Conservation (phyloP, 2,113 vertebrate species). For the Cynoglossus semilaevis region DNA sequence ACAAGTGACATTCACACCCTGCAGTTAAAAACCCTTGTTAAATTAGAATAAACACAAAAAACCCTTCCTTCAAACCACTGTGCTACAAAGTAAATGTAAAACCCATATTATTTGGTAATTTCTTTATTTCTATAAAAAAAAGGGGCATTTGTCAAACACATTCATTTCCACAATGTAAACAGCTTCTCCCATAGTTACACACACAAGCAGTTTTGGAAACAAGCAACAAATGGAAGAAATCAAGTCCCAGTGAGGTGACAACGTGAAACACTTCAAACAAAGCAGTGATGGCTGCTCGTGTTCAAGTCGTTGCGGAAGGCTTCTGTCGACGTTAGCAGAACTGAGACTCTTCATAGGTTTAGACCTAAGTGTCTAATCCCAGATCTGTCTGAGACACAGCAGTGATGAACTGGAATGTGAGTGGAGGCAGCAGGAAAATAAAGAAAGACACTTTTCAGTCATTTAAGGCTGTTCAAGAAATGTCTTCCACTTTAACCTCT, state of each 20-base stretch:
- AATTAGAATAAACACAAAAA: not conserved
- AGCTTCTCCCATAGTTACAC: constrained; percentile 48
- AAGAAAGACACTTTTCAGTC: not conserved
- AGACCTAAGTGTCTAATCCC: not conserved
- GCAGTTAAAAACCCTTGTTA: not conserved
- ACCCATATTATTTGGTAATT: constrained; percentile 42
- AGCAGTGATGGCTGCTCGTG: not conserved
- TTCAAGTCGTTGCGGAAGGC: not conserved
- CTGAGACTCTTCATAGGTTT: not conserved
- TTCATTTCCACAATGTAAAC: constrained; percentile 62
- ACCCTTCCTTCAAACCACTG: too few species aligned
- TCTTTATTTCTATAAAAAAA: constrained; percentile 56
- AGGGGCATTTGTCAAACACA: constrained; percentile 38
- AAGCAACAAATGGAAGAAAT: constrained; percentile 24
- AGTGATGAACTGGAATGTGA: not conserved
- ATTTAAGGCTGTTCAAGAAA: not conserved
- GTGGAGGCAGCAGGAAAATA: not conserved
- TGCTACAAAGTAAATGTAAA: not conserved
- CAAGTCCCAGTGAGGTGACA: constrained; percentile 13
- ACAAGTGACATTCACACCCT: not conserved
- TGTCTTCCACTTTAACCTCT: not conserved
- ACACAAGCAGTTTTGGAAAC: constrained; percentile 42
- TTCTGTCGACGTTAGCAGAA: constrained; percentile 12
- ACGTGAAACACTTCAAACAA: constrained; percentile 40
- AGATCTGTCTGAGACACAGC: constrained; percentile 6